phyloP scores from a whole-genome alignment of 2,797 vertebrate species.

The Microcaecilia unicolor region DNA sequence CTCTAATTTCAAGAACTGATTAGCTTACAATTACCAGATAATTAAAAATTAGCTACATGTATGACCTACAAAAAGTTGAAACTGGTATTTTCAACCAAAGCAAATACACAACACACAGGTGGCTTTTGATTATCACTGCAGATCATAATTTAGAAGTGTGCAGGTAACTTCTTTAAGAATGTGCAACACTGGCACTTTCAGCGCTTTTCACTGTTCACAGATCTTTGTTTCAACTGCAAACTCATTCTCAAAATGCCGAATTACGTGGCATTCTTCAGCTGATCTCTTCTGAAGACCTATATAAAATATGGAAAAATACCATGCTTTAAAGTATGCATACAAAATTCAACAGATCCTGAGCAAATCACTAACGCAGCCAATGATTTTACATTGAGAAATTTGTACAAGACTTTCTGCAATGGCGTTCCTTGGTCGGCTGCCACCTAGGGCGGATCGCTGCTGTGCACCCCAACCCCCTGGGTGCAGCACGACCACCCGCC shows the following conservation, averaged over 20 bases:
- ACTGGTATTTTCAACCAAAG: slow-evolving; percentile 40
- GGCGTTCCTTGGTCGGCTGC: too few relatives aligned
- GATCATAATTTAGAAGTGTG: slow-evolving; percentile 38
- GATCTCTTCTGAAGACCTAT: slow-evolving; percentile 80
- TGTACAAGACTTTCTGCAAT: too few relatives aligned
- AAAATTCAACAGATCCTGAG: too few relatives aligned
- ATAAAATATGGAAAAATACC: too few relatives aligned
- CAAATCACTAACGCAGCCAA: too few relatives aligned
- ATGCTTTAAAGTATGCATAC: too few relatives aligned
- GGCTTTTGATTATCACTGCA: slow-evolving; percentile 59
- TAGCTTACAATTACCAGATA: slow-evolving; percentile 38
- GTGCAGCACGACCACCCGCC: too few relatives aligned
- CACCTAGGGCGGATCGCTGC: too few relatives aligned
- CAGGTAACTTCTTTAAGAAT: slow-evolving; percentile 31
- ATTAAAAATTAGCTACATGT: slow-evolving; percentile 36
- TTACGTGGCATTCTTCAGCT: slow-evolving; percentile 72
- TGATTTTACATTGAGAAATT: too few relatives aligned
- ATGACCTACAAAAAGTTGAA: slow-evolving; percentile 33
- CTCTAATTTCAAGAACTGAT: slow-evolving; percentile 33
- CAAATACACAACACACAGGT: slow-evolving; percentile 52
- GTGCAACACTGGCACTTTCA: slow-evolving; percentile 17
- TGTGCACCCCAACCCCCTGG: too few relatives aligned
- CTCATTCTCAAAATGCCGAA: slow-evolving; percentile 85
- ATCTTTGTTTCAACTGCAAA: slow-evolving; percentile 85
- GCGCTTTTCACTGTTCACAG: slow-evolving; percentile 65